Conservation (phyloP, 1,140 invertebrate genomes). For the Drosophila aff. region DNA sequence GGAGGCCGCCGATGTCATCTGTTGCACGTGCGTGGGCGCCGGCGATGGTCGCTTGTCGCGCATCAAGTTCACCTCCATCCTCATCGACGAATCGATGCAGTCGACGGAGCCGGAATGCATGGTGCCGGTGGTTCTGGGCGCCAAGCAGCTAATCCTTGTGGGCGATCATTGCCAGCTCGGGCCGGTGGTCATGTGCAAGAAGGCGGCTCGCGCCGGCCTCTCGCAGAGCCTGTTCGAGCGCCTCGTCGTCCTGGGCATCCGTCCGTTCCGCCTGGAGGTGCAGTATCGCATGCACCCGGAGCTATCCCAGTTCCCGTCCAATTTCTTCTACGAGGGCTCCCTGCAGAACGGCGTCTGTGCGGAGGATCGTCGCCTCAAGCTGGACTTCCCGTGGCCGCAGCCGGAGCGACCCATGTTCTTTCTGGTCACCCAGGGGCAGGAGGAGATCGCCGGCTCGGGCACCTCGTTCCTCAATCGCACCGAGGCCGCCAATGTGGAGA, state of each 20-base stretch:
- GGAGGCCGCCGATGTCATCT: slow-evolving; percentile 99
- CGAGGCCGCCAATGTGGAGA: slow-evolving; percentile 99
- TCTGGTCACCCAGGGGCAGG: slow-evolving; percentile 98
- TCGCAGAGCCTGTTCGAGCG: slow-evolving; percentile 99
- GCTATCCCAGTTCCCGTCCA: slow-evolving; percentile 98
- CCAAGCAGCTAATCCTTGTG: slow-evolving; percentile 97
- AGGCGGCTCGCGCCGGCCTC: slow-evolving; percentile 97
- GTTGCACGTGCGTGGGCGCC: slow-evolving; percentile 99
- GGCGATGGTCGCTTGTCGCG: slow-evolving; percentile 96
- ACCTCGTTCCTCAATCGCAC: slow-evolving; percentile 99
- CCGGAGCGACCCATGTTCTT: slow-evolving; percentile 99
- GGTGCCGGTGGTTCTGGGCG: slow-evolving; percentile 99
- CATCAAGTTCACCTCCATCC: slow-evolving; percentile 98
- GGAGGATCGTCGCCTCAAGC: slow-evolving; percentile 95
- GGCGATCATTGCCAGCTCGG: slow-evolving; percentile 99
- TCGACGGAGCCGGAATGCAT: slow-evolving; percentile 99
- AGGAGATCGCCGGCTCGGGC: slow-evolving; percentile 99
- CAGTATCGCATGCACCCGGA: slow-evolving; percentile 99
- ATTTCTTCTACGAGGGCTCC: slow-evolving; percentile 99
- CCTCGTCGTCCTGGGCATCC: slow-evolving; percentile 97
- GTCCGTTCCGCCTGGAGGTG: slow-evolving; percentile 97
- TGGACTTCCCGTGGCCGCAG: slow-evolving; percentile 99
- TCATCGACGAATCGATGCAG: slow-evolving; percentile 99
- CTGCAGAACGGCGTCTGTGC: slow-evolving; percentile 99
- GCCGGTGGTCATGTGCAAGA: slow-evolving; percentile 99